Base-by-base conservation (phyloP, 2,113 vertebrate genomes). In the Catharus bicknelli region DNA sequence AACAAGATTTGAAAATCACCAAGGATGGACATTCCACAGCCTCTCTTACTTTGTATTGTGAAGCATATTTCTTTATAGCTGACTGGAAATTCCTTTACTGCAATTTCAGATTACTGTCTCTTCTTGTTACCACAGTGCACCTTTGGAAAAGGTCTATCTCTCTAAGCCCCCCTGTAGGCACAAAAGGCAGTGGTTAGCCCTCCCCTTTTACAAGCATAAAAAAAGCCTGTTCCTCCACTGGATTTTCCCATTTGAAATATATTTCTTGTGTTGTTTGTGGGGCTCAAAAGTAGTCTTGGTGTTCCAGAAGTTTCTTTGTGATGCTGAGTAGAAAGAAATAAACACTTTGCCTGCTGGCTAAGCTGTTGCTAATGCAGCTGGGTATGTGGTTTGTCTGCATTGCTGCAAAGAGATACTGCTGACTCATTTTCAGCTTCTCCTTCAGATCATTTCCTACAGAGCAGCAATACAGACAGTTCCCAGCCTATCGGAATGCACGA, bases 351-450 rank as follows among this genome's bases (percentile, higher is more conserved):
- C 62, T 91, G 30, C 70, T 75, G 78, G 62, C 42, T 91, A 10
- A 67, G 66, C 87, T 90, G 3, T 23, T 69, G 78, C 62, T 94
- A 42, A 25, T 61, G 50, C 84, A 90, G 75, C 70, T 69, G 78
- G 18, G 47, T 47, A 10, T 21, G 59, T 79, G 50, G 38, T 85
- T 94, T 90, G 23, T 45, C 90, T 91, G 85, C 72, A 85, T 73
- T 94, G 87, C 87, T 95, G 88, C 82, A 87, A 66, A 66, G 54
- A 66, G 38, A 38, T 54, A 19, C 42, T 93, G 91, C 91, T 95
- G 88, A 94, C 47, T 93, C 90, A 90, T 26, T 38, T 68, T 93
- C 85, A 72, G 67, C 67, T 91, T 90, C 91, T 90, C 83, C 61
- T 64, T 92, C 81, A 66, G 62, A 89, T 84, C 21, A 8, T 86